phyloP scores from a whole-genome alignment of 2,113 vertebrate genomes.

The Periophthalmodon schlosseri region DNA sequence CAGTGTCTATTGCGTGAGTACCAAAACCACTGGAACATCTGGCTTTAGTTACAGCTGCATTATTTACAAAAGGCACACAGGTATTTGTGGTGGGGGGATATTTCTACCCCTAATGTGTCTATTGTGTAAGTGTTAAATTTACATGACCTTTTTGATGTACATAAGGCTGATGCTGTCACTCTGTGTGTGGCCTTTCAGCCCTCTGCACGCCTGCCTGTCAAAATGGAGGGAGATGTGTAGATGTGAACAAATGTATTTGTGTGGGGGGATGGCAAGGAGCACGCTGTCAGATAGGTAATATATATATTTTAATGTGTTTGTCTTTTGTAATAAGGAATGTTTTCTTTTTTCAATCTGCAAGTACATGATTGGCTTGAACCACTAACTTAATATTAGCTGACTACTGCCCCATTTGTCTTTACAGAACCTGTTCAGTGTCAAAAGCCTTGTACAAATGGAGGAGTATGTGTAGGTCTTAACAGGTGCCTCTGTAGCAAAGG shows the following conservation, averaged over 20 bases:
- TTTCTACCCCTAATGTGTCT: background rate
- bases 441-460: slow-evolving; percentile 70
- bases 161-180: background rate
- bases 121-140: slow-evolving; percentile 2
- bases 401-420: background rate
- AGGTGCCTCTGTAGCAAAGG: slow-evolving; percentile 75
- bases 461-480: slow-evolving; percentile 77
- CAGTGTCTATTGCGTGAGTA: slow-evolving; percentile 82
- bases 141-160: background rate
- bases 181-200: slow-evolving; percentile 57
- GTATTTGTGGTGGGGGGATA: background rate
- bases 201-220: slow-evolving; percentile 79
- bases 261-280: slow-evolving; percentile 76
- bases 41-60: slow-evolving; percentile 5
- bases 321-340: background rate
- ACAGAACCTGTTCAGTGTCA: slow-evolving; percentile 76
- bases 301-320: background rate
- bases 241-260: slow-evolving; percentile 82
- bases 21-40: slow-evolving; percentile 18
- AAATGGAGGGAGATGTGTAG: slow-evolving; percentile 78
- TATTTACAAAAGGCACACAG: slow-evolving; percentile 3
- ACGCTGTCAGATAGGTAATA: slow-evolving; percentile 81
- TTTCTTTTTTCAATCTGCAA: background rate
- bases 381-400: background rate
- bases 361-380: background rate